Percentiles rank a stretch among this genome's conserved stretches.
Conservation (phyloP, 2,113 vertebrate genomes). For the Fregata magnificens region DNA sequence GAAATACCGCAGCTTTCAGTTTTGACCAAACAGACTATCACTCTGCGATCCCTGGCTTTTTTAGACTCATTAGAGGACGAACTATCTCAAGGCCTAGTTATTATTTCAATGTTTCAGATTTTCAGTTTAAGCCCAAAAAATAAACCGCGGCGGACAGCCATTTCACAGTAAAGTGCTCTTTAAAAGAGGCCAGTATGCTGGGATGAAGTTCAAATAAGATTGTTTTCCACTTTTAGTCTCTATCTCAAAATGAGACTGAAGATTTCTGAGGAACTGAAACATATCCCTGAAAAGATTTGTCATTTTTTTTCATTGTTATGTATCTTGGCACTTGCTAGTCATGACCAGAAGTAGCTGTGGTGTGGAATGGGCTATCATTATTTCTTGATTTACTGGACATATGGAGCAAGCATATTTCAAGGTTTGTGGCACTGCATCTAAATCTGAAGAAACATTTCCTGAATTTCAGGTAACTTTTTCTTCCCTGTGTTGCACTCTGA, state of each 20-base stretch:
- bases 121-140: background rate
- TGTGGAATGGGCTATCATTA: background rate
- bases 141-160: background rate
- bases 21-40: background rate
- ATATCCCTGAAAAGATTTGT: background rate
- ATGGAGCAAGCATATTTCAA: background rate
- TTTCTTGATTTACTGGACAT: background rate
- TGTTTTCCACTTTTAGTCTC: background rate
- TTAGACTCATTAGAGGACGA: background rate
- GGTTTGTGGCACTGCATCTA: background rate
- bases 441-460: background rate
- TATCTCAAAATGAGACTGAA: background rate
- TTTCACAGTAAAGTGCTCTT: background rate
- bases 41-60: background rate
- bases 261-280: background rate
- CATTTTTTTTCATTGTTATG: background rate
- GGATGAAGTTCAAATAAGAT: background rate
- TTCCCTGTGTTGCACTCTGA: background rate
- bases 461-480: background rate
- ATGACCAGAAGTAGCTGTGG: background rate
- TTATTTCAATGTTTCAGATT: background rate
- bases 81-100: background rate
- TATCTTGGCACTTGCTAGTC: background rate
- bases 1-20: background rate
- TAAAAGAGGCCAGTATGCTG: background rate